Percentiles rank a stretch among this genome's conserved stretches.
Evolutionary conservation across 2,797 vertebrate species (phyloP).

Genomic region (Coreius guichenoti): DNA sequence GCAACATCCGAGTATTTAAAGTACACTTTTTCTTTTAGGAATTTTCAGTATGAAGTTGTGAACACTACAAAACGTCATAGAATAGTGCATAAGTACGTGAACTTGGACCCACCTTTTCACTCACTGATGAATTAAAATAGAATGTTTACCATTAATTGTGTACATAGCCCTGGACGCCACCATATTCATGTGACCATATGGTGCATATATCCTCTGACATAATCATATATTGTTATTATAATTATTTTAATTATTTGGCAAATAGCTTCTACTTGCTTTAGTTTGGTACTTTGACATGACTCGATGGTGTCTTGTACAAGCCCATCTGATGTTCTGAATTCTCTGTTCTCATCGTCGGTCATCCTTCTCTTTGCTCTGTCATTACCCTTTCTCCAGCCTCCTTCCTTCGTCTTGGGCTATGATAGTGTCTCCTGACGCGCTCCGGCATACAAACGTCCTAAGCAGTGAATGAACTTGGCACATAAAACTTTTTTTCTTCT

Average conservation of each 20-base stretch:
- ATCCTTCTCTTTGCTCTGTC: slow-evolving; percentile 2
- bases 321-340: no score
- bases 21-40: background rate
- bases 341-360: background rate
- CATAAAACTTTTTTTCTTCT: slow-evolving; percentile 47
- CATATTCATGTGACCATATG: background rate
- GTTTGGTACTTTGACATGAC: background rate
- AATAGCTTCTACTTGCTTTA: background rate
- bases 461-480: slow-evolving; percentile 50
- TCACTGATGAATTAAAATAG: background rate
- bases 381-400: slow-evolving; percentile 29
- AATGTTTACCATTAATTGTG: background rate
- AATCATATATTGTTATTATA: no score
- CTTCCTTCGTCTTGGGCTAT: slow-evolving; percentile 9
- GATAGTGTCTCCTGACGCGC: slow-evolving; percentile 48
- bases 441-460: slow-evolving; percentile 48
- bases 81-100: background rate
- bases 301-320: background rate
- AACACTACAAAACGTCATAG: background rate
- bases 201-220: no score
- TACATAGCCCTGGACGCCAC: background rate
- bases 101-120: background rate
- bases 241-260: background rate
- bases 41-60: background rate
- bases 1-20: background rate